These are phyloP conservation scores for Sinosuthora webbiana DNA, from an alignment of 2,113 vertebrate genomes.

Conservation along the genomic window DNA sequence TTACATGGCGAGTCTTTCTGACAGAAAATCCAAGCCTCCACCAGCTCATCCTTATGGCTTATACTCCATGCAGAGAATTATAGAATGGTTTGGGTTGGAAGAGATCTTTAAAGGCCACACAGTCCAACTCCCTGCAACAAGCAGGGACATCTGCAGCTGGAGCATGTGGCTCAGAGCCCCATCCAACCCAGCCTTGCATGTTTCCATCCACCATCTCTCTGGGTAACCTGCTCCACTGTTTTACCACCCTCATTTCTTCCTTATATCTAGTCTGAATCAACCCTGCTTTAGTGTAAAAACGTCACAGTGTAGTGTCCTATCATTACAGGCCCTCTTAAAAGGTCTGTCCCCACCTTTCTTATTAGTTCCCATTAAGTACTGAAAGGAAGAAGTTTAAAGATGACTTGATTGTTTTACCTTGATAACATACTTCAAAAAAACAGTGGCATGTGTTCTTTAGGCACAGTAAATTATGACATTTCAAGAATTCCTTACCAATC, in stretches of 20 bases:
- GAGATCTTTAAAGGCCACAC: background rate
- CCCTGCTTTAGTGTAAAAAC: background rate
- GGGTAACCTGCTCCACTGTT: background rate
- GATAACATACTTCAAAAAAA: background rate
- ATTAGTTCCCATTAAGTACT: background rate
- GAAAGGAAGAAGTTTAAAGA: background rate
- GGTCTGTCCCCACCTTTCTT: background rate
- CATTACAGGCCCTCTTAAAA: background rate
- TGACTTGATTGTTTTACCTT: background rate
- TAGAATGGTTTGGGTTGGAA: background rate
- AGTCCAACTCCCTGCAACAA: accelerated
- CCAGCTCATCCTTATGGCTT: background rate
- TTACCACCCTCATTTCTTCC: background rate
- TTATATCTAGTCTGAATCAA: background rate
- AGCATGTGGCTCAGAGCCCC: background rate
- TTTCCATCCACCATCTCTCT: background rate
- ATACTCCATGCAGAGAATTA: background rate
- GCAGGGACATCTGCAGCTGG: background rate
- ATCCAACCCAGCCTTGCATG: background rate
- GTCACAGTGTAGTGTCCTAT: background rate
- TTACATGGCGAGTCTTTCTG: accelerated
- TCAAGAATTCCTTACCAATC: background rate
- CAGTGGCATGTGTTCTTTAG: background rate
- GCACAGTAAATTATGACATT: background rate
- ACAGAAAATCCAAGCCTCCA: background rate